Evolutionary conservation across 2,888 invertebrate genomes (phyloP), one percentile per base, ranked within the genome.

Genomic region (Eupithecia tripunctaria): DNA sequence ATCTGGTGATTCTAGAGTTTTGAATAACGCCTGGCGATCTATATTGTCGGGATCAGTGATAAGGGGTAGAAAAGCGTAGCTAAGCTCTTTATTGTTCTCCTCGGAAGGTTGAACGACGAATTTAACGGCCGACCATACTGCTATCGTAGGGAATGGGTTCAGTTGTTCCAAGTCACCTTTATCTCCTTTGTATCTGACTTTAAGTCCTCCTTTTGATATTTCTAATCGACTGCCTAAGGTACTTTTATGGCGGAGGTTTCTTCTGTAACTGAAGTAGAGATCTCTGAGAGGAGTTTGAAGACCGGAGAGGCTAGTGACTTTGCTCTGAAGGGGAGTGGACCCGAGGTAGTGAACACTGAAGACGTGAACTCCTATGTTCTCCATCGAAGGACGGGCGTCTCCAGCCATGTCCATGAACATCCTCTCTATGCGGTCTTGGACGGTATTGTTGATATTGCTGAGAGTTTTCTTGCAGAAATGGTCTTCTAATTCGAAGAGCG

Each of bases 81-180:
- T 95, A 36, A 95, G 85, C 38, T 95, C 94, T 67, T 86, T 90
- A 6, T 94, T 91, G 62, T 95, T 95, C 70, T 95, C 95, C 78
- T 95, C 95, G 36, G 94, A 90, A 18, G 95, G 92, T 76, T 97
- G 96, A 27, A 97, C 95, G 10, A 97, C 96, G 86, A 98, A 97
- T 88, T 98, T 97, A 2, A 98, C 96, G 0, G 98, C 98, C 25
- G 98, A 98, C 98, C 98, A 98, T 2, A 98, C 98, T 1, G 98
- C 98, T 89, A 98, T 98, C 64, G 98, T 97, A 27, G 98, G 97
- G 85, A 98, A 98, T 2, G 98, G 97, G 84, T 98, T 98, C 69
- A 97, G 88, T 83, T 96, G 95, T 86, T 96, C 96, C 69, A 96
- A 84, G 79, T 96, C 96, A 38, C 95, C 95, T 84, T 95, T 95